These are phyloP conservation scores for Rhagium mordax DNA, from an alignment of 2,888 invertebrate species.

Conservation along the genomic window DNA sequence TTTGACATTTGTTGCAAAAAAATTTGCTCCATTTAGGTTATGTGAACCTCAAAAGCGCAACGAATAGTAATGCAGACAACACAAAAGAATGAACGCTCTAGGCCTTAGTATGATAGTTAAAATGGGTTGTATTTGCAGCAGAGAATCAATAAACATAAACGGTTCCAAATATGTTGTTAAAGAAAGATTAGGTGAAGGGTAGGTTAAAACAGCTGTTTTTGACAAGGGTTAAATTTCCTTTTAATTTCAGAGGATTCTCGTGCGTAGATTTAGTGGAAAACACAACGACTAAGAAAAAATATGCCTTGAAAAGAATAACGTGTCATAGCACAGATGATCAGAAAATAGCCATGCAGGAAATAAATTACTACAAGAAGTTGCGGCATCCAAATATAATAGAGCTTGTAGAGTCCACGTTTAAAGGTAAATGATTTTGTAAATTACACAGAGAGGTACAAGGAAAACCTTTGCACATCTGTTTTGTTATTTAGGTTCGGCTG, in stretches of 20 bases:
- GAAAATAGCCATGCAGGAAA: constrained; percentile 80
- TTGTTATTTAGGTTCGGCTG: constrained; percentile 70
- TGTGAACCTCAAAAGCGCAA: background rate
- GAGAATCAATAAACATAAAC: constrained; percentile 81
- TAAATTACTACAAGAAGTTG: constrained; percentile 80
- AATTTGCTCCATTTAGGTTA: constrained; percentile 8
- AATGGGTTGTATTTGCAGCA: constrained; percentile 84
- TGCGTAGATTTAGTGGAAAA: constrained; percentile 85
- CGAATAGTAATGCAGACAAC: background rate
- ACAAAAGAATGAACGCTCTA: constrained; percentile 76
- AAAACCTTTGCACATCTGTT: background rate
- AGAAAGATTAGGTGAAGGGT: constrained; percentile 85
- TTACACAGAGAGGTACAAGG: no score
- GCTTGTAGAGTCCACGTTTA: constrained; percentile 79
- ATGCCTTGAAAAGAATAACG: constrained; percentile 85
- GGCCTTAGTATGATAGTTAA: constrained; percentile 80
- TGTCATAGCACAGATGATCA: constrained; percentile 87
- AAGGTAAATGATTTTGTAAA: no score
- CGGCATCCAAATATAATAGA: constrained; percentile 83
- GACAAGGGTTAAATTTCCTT: background rate
- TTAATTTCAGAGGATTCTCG: constrained; percentile 82
- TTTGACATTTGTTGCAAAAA: no score
- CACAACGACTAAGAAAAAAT: constrained; percentile 75
- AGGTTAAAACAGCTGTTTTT: constrained; percentile 57
- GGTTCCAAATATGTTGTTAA: constrained; percentile 79